Evolutionary conservation across 1,140 invertebrate species (phyloP), one percentile per base, ranked within the genome.

Genomic region (Danaus melanippus): DNA sequence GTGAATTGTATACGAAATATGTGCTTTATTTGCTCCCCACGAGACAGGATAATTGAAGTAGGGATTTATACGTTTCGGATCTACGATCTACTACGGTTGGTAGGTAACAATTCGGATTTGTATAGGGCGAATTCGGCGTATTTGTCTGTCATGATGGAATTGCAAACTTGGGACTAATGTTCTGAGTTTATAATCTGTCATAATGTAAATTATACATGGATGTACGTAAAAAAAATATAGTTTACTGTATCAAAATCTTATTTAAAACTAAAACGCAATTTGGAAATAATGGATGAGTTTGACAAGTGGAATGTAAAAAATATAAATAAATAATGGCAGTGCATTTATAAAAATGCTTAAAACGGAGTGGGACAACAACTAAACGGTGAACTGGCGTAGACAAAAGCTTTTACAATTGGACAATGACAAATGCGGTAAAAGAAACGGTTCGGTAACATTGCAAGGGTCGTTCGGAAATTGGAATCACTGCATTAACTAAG

Each of bases 21-120:
- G 76, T 74, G 76, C 66, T 79, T 76, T 83, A 76, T 74, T 84
- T 74, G 69, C 71, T 75, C 60, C 74, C 70, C 68, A 64, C 69
- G 76, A 74, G 74, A 77, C 73, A 71, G 61, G 70, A 80, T 84
- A 82, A 84, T 82, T 82, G 79, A 80, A 84, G 74, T 74, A 77
- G 72, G 77, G 74, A 84, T 81, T 84, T 81, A 84, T 79, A 72
- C 67, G 72, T 77, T 76, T 75, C 69, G 71, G 74, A 78, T 78
- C 71, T 77, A 67, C 69, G 54, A 60, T 70, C 68, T 67, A 63
- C 68, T 61, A 67, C 62, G 53, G 62, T 59, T 62, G 56, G 56
- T 56, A 32, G 21, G 21, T 32, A 56, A 46, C 50, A 58, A 66
- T 56, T 60, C 51, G 60, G 60, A 58, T 66, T 67, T 67, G 63